These are phyloP conservation scores for Thymallus thymallus DNA, from an alignment of 2,113 vertebrate genomes.

Conservation along the genomic window DNA sequence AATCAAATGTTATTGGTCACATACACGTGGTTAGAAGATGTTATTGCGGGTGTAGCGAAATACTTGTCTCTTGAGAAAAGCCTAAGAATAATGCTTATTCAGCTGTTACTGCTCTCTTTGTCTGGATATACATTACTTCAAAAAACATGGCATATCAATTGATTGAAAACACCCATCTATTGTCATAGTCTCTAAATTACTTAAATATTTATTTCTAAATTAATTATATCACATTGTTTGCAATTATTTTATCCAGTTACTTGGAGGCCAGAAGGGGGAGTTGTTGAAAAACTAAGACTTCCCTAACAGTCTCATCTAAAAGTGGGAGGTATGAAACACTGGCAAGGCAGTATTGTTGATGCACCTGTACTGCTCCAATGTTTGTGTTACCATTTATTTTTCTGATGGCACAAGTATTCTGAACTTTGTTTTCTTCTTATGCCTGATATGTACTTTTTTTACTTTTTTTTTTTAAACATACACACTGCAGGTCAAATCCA, in stretches of 20 bases:
- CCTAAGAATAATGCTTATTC: neutral
- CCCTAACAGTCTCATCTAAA: neutral
- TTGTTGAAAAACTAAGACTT: slow-evolving; percentile 1
- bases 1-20: too few relatives aligned
- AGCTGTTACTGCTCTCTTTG: too few relatives aligned
- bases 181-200: neutral
- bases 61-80: neutral
- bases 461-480: too few relatives aligned
- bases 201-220: neutral
- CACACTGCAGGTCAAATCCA: too few relatives aligned
- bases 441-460: too few relatives aligned
- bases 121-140: neutral
- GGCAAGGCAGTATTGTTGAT: neutral
- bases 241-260: neutral
- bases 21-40: too few relatives aligned
- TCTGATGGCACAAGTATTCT: slow-evolving; percentile 26
- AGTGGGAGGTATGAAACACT: too few relatives aligned
- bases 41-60: too few relatives aligned
- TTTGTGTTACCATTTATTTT: slow-evolving; percentile 21
- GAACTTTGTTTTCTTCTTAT: slow-evolving; percentile 7
- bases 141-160: too few relatives aligned
- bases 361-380: neutral
- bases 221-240: neutral
- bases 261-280: neutral
- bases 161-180: neutral